Evolutionary conservation across 2,113 vertebrate genomes (phyloP).

Genomic region (Rostratula benghalensis): DNA sequence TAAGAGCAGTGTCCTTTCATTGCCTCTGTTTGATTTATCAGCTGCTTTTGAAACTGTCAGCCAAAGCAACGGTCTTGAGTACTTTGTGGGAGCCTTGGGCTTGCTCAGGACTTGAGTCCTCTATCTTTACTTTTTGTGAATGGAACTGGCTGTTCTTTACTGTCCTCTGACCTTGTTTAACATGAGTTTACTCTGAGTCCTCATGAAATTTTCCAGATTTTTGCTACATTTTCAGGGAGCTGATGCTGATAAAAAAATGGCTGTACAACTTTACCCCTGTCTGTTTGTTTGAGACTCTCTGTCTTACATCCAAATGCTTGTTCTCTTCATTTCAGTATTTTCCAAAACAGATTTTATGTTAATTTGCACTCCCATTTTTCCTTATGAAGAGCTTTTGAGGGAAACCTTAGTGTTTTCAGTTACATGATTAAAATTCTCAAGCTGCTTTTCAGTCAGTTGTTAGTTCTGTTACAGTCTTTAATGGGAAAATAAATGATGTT

Average conservation of each 20-base stretch:
- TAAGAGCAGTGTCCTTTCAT: conserved; percentile 1
- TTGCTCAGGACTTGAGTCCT: background rate
- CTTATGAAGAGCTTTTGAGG: conserved; percentile 32
- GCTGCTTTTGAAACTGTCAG: conserved; percentile 8
- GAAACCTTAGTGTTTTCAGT: conserved; percentile 31
- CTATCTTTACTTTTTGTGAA: background rate
- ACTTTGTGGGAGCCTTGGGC: background rate
- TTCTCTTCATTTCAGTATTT: conserved; percentile 24
- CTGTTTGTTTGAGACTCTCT: background rate
- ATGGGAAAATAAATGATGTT: conserved; percentile 24
- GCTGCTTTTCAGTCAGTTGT: conserved; percentile 24
- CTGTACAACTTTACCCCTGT: background rate
- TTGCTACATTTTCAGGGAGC: background rate
- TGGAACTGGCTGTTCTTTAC: background rate
- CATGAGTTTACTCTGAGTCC: background rate
- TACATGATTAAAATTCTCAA: background rate
- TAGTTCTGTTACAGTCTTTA: conserved; percentile 45
- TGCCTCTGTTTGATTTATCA: background rate
- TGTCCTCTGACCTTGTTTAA: background rate
- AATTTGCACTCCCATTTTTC: conserved; percentile 41
- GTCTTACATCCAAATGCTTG: background rate
- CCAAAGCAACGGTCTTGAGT: background rate
- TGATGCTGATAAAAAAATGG: background rate
- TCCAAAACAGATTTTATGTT: conserved; percentile 36
- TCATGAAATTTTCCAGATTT: background rate